These are phyloP conservation scores for Oppia nitens DNA, from an alignment of 1,140 invertebrate genomes.

Conservation along the genomic window DNA sequence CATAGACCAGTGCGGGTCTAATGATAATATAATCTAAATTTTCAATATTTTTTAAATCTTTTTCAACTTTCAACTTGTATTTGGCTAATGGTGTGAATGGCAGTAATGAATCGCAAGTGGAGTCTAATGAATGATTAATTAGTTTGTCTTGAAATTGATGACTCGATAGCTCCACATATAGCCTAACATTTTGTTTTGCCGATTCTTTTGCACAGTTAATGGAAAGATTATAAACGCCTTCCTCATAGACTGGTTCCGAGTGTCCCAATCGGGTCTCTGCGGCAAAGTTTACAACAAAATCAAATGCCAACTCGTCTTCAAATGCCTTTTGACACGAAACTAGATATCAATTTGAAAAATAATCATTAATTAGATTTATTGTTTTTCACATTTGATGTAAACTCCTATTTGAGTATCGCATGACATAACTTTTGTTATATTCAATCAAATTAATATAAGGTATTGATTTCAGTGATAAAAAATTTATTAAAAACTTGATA, in stretches of 20 bases:
- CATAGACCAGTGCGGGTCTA: constrained; percentile 69
- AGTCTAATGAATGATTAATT: constrained; percentile 19
- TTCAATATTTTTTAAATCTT: constrained; percentile 45
- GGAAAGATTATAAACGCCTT: constrained; percentile 68
- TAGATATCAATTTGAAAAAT: too few species aligned
- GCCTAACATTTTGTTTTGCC: constrained; percentile 40
- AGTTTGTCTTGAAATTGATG: constrained; percentile 50
- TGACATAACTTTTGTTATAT: too few species aligned
- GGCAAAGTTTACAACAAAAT: constrained; percentile 70
- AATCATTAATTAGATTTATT: too few species aligned
- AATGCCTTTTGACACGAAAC: constrained; percentile 43
- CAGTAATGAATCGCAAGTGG: constrained; percentile 56
- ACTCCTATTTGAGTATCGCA: too few species aligned
- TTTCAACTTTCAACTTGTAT: constrained; percentile 66
- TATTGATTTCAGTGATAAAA: too few species aligned
- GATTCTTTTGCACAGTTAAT: constrained; percentile 62
- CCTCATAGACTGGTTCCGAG: constrained; percentile 66
- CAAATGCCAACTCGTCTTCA: constrained; percentile 41
- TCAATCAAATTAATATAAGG: too few species aligned
- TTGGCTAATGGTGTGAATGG: constrained; percentile 66
- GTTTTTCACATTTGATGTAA: too few species aligned
- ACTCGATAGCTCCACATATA: constrained; percentile 66
- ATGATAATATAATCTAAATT: constrained; percentile 61
- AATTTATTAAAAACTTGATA: too few species aligned
- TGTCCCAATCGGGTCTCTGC: constrained; percentile 73